Conservation (phyloP, 1,140 invertebrate genomes). For the Tetramorium alpestre region DNA sequence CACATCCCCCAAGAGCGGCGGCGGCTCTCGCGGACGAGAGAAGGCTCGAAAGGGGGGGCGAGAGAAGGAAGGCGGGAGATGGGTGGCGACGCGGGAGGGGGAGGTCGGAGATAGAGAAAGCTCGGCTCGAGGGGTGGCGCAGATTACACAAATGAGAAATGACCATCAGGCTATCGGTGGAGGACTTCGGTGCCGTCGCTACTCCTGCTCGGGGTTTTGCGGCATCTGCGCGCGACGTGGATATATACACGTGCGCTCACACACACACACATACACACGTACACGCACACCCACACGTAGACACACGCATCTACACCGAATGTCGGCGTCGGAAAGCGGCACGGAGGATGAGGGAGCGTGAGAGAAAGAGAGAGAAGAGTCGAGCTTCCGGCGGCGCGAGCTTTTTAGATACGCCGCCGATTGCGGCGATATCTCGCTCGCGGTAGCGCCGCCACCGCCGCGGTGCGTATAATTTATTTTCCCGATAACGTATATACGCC, state of each 20-base stretch:
- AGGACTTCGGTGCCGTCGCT: slow-evolving; percentile 75
- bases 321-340: slow-evolving; percentile 31
- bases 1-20: slow-evolving; percentile 52
- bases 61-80: neutral
- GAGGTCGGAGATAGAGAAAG: slow-evolving; percentile 60
- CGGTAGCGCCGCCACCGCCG: slow-evolving; percentile 24
- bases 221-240: slow-evolving; percentile 60
- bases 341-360: neutral
- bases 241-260: slow-evolving; percentile 31
- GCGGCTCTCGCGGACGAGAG: slow-evolving; percentile 39
- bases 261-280: neutral
- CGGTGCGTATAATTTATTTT: slow-evolving; percentile 61
- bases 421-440: slow-evolving; percentile 61
- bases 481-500: slow-evolving; percentile 29
- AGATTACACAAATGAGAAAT: slow-evolving; percentile 86
- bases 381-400: slow-evolving; percentile 62
- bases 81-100: neutral
- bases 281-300: neutral
- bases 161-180: slow-evolving; percentile 82
- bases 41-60: slow-evolving; percentile 37
- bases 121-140: slow-evolving; percentile 54
- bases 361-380: slow-evolving; percentile 19
- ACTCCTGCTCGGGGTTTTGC: slow-evolving; percentile 69
- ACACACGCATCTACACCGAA: slow-evolving; percentile 13
- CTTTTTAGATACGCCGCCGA: slow-evolving; percentile 75